Evolutionary conservation across 1,140 invertebrate genomes (phyloP), one percentile per base, ranked within the genome.

Genomic region (Cydia amplana): DNA sequence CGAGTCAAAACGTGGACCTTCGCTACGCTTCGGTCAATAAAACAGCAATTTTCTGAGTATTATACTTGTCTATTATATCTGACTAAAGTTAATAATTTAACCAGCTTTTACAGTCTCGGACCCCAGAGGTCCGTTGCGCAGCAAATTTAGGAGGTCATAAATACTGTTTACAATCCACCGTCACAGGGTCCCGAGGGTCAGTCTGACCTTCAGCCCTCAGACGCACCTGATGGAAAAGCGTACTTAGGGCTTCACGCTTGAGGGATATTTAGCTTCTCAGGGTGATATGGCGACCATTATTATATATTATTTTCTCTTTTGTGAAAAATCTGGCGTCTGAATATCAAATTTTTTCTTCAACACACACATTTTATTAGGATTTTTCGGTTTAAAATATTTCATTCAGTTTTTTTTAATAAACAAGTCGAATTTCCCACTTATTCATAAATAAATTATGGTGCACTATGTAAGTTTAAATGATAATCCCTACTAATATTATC

Each of bases 161-260:
- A 70, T 70, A 70, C 65, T 36, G 65, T 70, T 70, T 70, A 70
- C 65, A 70, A 36, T 70, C 65, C 65, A 20, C 65, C n/a, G 65
- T 36, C 65, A 70, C 65, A 18, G 28, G 65, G 65, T 70, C 65
- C 28, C 65, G 25, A 4, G 65, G 65, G 65, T 32, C n/a, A 18
- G 55, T 70, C 65, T 70, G 65, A 70, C 65, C 65, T 70, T 70
- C 65, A 70, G 65, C 36, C 65, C 32, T 70, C 65, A 70, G 64
- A 67, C 64, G 25, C 64, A 67, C 64, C 64, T 70, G 65, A 70
- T 70, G 65, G 65, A 70, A 70, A 70, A 70, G 14, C 65, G 65
- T 70, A 70, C 65, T 70, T 70, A 40, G 65, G 65, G 32, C 3
- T 1, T n/a, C 16, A 18, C 49, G 55, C n/a, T 23, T 23, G 16